These are phyloP conservation scores for Empidonax traillii DNA, from an alignment of 2,113 vertebrate genomes.

Conservation along the genomic window DNA sequence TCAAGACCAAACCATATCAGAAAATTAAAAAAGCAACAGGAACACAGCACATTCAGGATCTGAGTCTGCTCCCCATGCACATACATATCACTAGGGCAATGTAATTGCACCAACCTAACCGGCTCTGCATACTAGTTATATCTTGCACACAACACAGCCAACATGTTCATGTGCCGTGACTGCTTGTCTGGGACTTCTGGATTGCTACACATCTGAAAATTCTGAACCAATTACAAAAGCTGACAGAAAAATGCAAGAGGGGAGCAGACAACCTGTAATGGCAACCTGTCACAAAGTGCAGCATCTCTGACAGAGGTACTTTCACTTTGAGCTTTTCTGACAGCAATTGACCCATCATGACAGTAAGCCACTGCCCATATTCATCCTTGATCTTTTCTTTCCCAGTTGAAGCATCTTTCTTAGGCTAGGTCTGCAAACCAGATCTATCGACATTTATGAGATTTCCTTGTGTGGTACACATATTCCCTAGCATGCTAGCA, in stretches of 20 bases:
- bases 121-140: not conserved
- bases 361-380: not conserved
- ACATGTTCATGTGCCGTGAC: fast-evolving
- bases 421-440: not conserved
- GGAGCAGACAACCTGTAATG: not conserved
- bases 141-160: not conserved
- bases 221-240: not conserved
- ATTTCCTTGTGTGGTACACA: not conserved
- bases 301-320: not conserved
- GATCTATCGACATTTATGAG: not conserved
- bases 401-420: not conserved
- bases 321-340: not conserved
- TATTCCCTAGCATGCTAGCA: not conserved
- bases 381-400: not conserved
- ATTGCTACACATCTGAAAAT: not conserved
- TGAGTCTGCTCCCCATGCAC: fast-evolving
- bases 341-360: not conserved
- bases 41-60: not conserved
- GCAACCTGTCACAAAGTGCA: not conserved
- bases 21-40: not conserved
- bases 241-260: not conserved
- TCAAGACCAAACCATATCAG: not conserved
- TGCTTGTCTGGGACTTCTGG: not conserved
- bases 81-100: fast-evolving
- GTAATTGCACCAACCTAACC: not conserved